These are phyloP conservation scores for Stegastes partitus DNA, from an alignment of 2,113 vertebrate species.

Conservation along the genomic window DNA sequence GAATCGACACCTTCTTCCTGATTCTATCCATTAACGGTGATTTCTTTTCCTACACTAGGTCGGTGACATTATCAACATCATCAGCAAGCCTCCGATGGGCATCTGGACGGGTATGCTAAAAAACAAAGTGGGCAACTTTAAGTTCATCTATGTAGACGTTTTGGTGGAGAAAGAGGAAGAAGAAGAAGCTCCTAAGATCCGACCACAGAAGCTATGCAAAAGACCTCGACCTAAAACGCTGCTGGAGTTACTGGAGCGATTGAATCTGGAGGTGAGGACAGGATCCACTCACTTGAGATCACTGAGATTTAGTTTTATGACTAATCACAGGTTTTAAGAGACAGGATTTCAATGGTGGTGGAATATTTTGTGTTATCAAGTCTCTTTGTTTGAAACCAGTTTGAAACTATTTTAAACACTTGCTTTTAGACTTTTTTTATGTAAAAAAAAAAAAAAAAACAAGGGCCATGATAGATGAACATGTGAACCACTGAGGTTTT, in stretches of 20 bases:
- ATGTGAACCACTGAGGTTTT: not conserved
- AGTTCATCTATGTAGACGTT: conserved; percentile 97
- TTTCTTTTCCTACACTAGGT: conserved; percentile 81
- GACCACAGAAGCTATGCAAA: conserved; percentile 84
- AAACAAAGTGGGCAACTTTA: conserved; percentile 97
- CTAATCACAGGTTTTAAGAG: too few relatives aligned
- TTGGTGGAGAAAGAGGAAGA: conserved; percentile 86
- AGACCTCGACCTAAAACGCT: conserved; percentile 88
- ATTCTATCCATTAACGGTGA: not conserved
- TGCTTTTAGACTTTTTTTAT: too few relatives aligned
- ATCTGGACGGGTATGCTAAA: conserved; percentile 97
- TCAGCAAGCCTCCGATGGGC: conserved; percentile 97
- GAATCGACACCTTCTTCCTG: too few relatives aligned
- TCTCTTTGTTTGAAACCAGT: too few relatives aligned
- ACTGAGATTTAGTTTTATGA: too few relatives aligned
- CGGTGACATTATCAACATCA: conserved; percentile 95
- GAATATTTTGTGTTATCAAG: too few relatives aligned
- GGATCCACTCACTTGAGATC: not conserved
- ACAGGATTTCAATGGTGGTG: too few relatives aligned
- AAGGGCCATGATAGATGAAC: too few relatives aligned
- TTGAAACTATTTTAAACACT: too few relatives aligned
- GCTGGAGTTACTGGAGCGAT: conserved; percentile 90
- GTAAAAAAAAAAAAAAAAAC: too few relatives aligned
- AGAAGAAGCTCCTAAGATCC: conserved; percentile 87
- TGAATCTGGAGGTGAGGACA: conserved; percentile 90